Conservation (phyloP, 2,888 invertebrate genomes). For the Nasonia oneida region DNA sequence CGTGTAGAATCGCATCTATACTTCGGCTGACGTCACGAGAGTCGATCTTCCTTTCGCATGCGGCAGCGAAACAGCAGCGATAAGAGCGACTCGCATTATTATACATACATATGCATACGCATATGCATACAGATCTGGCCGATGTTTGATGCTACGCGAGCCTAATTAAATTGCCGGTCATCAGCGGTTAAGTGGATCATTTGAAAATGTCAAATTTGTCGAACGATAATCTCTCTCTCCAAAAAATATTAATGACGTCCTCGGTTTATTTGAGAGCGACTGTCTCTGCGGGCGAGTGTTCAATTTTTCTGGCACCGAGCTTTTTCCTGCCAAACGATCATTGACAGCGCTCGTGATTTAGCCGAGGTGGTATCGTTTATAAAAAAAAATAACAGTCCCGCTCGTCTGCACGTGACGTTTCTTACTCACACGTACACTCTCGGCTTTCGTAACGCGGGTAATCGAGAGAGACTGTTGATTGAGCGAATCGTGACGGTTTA, state of each 20-base stretch:
- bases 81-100: not conserved
- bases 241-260: not conserved
- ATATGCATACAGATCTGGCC: not conserved
- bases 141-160: not conserved
- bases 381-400: slow-evolving; percentile 15
- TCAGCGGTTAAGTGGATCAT: slow-evolving; percentile 31
- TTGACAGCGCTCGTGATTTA: slow-evolving; percentile 20
- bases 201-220: slow-evolving; percentile 28
- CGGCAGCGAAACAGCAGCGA: slow-evolving; percentile 6
- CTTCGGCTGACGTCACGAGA: not conserved
- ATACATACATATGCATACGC: not conserved
- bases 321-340: slow-evolving; percentile 2
- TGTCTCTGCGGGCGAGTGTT: not conserved
- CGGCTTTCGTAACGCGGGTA: slow-evolving; percentile 4
- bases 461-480: not conserved
- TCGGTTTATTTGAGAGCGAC: not conserved
- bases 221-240: slow-evolving; percentile 6
- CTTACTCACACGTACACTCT: not conserved
- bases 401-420: slow-evolving; percentile 22
- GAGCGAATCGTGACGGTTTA: slow-evolving; percentile 31
- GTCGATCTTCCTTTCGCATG: not conserved
- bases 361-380: slow-evolving; percentile 23
- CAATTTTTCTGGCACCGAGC: slow-evolving; percentile 1
- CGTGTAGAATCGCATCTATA: slow-evolving; percentile 15
- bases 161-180: slow-evolving; percentile 41